These are phyloP conservation scores for Tetropium fuscum DNA, from an alignment of 2,888 invertebrate genomes.

Conservation along the genomic window DNA sequence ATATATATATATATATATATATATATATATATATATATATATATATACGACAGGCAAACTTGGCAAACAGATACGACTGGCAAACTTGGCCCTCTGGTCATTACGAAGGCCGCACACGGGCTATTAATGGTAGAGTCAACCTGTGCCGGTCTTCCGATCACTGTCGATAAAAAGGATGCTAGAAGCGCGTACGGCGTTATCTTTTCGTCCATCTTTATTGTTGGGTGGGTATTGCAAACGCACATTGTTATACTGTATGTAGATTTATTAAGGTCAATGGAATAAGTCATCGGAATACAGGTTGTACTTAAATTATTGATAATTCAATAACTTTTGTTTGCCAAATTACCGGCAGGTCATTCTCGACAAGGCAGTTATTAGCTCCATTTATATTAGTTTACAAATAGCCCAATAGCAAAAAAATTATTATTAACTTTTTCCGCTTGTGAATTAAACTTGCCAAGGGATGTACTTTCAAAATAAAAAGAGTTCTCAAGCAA, in stretches of 20 bases:
- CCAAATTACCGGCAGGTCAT: slow-evolving; percentile 10
- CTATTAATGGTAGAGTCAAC: neutral
- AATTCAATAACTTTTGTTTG: slow-evolving; percentile 29
- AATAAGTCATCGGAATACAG: slow-evolving; percentile 24
- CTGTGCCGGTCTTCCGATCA: slow-evolving; percentile 1
- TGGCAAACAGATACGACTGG: too few relatives aligned
- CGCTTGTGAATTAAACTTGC: too few relatives aligned
- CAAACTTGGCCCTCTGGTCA: neutral
- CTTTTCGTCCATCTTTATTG: slow-evolving; percentile 36
- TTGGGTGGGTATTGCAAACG: slow-evolving; percentile 30
- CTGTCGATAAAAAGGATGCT: slow-evolving; percentile 14
- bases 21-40: too few relatives aligned
- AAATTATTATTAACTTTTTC: too few relatives aligned
- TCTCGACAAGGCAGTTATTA: slow-evolving; percentile 3
- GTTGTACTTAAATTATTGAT: slow-evolving; percentile 25
- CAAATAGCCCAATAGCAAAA: too few relatives aligned
- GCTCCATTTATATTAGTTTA: too few relatives aligned
- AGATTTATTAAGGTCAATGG: slow-evolving; percentile 39
- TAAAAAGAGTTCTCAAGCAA: too few relatives aligned
- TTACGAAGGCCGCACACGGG: neutral
- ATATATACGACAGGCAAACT: too few relatives aligned
- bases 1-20: too few relatives aligned
- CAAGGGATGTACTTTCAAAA: too few relatives aligned
- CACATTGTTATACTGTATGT: slow-evolving; percentile 34
- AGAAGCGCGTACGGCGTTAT: slow-evolving; percentile 28